phyloP scores from a whole-genome alignment of 1,140 invertebrate genomes.

The Hyles vespertilio region DNA sequence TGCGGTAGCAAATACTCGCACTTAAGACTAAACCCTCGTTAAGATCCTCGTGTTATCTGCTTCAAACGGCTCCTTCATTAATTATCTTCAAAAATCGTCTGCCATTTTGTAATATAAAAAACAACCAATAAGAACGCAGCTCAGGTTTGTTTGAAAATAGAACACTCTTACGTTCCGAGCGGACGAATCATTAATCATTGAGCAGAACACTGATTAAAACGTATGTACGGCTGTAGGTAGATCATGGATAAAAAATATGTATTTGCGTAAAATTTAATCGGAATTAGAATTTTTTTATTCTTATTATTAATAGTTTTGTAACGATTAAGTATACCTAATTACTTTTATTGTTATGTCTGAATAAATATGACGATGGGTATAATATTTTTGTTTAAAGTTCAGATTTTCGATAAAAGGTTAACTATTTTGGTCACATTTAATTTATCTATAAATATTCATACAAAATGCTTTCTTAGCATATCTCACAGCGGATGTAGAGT shows the following conservation, averaged over 20 bases:
- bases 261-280: too few relatives aligned
- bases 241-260: neutral
- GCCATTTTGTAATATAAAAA: constrained; percentile 55
- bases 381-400: too few relatives aligned
- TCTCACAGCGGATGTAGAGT: too few relatives aligned
- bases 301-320: too few relatives aligned
- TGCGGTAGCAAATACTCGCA: constrained; percentile 47
- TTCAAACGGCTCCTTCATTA: constrained; percentile 51
- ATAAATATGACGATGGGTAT: too few relatives aligned
- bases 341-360: too few relatives aligned
- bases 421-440: too few relatives aligned
- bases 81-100: constrained; percentile 63
- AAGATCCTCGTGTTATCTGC: constrained; percentile 40
- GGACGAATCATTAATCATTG: constrained; percentile 61
- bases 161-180: constrained; percentile 39
- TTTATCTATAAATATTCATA: too few relatives aligned
- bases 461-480: too few relatives aligned
- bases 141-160: constrained; percentile 59
- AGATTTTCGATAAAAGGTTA: too few relatives aligned
- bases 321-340: too few relatives aligned
- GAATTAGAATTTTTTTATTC: too few relatives aligned
- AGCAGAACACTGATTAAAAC: constrained; percentile 5
- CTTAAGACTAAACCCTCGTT: constrained; percentile 36
- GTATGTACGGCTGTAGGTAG: neutral
- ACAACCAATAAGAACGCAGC: constrained; percentile 48